Evolutionary conservation across 2,113 vertebrate genomes (phyloP), one percentile per base, ranked within the genome.

Genomic region (Parus major): DNA sequence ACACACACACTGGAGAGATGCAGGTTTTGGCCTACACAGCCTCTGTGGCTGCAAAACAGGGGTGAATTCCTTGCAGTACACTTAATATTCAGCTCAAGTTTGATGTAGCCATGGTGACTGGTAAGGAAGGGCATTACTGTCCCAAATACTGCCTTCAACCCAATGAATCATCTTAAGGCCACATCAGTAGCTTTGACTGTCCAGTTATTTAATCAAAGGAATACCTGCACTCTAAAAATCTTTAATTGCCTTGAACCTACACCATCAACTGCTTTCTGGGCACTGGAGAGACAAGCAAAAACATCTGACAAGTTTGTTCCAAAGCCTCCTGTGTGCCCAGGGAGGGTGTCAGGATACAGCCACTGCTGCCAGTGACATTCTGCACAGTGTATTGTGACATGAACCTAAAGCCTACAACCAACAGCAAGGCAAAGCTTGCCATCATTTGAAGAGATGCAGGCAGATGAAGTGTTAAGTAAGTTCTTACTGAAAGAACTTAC

Each of bases 21-120:
- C 85, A 86, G 60, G 3, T 78, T 90, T 80, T 59, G 75, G 82
- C 52, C 81, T 19, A 13, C 2, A 24, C 36, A 56, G 59, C 83
- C 50, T 72, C 28, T 35, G 33, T 31, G 35, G 82, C 56, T 22
- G 15, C 90, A 52, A 49, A 94, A 55, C 57, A 71, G 56, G 56
- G 93, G 44, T 13, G 47, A 83, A 71, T 36, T 96, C 92, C 85
- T 83, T 71, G 72, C 41, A 93, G 64, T 49, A 29, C 79, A 53
- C 92, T 96, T 93, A 90, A 92, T 68, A 96, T 95, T 95, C 94
- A 80, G 49, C 85, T 94, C 82, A 44, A 92, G 93, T 57, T 88
- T 90, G 68, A 70, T n/a, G 95, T 86, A 96, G 85, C 79, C 82
- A 92, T 92, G 92, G 93, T 70, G 93, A 96, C 90, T 76, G 77